These are phyloP conservation scores for Epizoanthus scotinus DNA, from an alignment of 92 coral and sea anemone species.

Conservation along the genomic window DNA sequence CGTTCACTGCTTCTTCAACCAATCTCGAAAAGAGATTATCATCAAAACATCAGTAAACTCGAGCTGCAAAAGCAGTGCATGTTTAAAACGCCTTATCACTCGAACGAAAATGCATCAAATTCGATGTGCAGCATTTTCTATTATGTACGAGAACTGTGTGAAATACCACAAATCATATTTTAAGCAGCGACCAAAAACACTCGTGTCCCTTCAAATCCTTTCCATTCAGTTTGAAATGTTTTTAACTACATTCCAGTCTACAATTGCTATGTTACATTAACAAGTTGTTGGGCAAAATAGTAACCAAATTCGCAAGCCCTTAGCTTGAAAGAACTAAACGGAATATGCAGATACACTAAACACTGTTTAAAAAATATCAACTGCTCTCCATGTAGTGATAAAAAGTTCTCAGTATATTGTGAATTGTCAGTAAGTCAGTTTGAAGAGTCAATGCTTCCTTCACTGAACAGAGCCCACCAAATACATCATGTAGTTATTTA, in stretches of 20 bases:
- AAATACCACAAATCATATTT: neutral
- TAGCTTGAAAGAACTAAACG: slow-evolving; percentile 5
- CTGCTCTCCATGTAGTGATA: too few relatives aligned
- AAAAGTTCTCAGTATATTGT: too few relatives aligned
- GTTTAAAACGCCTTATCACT: slow-evolving; percentile 36
- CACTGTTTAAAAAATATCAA: neutral
- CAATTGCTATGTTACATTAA: too few relatives aligned
- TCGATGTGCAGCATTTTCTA: neutral
- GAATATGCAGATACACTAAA: neutral
- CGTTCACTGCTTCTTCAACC: slow-evolving; percentile 34
- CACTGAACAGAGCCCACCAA: neutral
- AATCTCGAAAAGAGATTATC: slow-evolving; percentile 24
- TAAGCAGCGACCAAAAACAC: neutral
- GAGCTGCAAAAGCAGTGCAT: slow-evolving; percentile 32
- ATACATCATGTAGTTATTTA: neutral
- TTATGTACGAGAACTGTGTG: neutral
- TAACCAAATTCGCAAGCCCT: neutral
- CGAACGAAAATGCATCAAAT: slow-evolving; percentile 15
- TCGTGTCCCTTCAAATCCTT: neutral
- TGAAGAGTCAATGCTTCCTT: neutral
- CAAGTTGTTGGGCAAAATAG: neutral
- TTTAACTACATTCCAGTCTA: neutral
- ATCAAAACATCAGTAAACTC: slow-evolving; percentile 30
- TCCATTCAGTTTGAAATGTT: neutral
- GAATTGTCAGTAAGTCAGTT: too few relatives aligned